Percentiles rank a stretch among this genome's conserved stretches.
These are phyloP conservation scores for Stegastes partitus DNA, from an alignment of 2,113 vertebrate species.

Conservation along the genomic window DNA sequence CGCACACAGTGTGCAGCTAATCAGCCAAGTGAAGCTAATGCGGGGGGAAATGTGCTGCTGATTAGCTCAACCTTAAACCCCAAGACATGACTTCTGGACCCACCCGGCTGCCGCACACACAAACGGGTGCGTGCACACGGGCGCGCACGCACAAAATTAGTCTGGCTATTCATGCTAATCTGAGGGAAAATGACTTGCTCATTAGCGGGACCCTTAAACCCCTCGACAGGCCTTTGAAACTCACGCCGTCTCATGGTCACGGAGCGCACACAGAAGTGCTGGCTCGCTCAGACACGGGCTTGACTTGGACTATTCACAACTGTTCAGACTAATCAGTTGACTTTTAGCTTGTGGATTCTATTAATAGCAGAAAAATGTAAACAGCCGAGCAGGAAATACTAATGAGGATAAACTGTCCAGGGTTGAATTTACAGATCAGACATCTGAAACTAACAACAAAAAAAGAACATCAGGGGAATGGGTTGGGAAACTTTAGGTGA, in stretches of 20 bases:
- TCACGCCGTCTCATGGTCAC: slow-evolving; percentile 46
- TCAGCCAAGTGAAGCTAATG: slow-evolving; percentile 76
- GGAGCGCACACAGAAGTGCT: slow-evolving; percentile 30
- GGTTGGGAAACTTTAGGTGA: neutral
- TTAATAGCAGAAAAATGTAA: slow-evolving; percentile 26
- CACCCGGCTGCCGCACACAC: slow-evolving; percentile 21
- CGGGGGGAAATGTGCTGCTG: slow-evolving; percentile 76
- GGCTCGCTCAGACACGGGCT: slow-evolving; percentile 24
- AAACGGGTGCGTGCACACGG: slow-evolving; percentile 12
- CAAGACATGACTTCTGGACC: slow-evolving; percentile 57
- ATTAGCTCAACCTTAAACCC: slow-evolving; percentile 79
- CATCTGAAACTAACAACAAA: neutral
- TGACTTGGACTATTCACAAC: slow-evolving; percentile 31
- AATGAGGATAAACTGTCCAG: neutral
- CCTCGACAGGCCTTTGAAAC: slow-evolving; percentile 73
- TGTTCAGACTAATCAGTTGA: slow-evolving; percentile 38
- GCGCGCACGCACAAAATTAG: slow-evolving; percentile 52
- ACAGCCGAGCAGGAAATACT: slow-evolving; percentile 5
- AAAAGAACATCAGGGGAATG: neutral
- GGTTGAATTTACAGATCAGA: neutral
- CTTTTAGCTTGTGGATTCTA: slow-evolving; percentile 19
- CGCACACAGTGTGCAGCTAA: slow-evolving; percentile 47
- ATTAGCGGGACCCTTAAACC: slow-evolving; percentile 77
- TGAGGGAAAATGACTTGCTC: slow-evolving; percentile 78
- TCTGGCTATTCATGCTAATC: slow-evolving; percentile 75